Base-by-base conservation (phyloP, 2,113 vertebrate genomes). In the Grammomys surdaster region DNA sequence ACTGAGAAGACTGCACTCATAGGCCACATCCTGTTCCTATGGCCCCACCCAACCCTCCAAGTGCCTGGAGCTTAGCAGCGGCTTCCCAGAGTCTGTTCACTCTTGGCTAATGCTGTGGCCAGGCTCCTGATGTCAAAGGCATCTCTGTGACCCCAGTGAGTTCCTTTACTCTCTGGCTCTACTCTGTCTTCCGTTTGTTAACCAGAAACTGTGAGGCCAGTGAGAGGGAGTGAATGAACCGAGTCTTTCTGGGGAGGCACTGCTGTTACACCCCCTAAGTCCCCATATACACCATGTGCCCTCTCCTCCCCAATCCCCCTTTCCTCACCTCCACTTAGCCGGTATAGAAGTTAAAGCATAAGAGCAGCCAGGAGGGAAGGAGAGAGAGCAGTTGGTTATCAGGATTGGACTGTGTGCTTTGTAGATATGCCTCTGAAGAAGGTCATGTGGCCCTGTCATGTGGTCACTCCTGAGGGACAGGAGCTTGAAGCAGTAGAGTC, bases 231-330 rank as follows among this genome's bases (percentile, higher is more conserved):
- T 48, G 60, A 77, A 40, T 26, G 58, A 70, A 13, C 20, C 51
- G 20, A 72, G n/a, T 26, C 60, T 6, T 16, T 5, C 58, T 4
- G 8, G 8, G 51, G 12, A 94, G n/a, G 75, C 54, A 24, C 36
- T n/a, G 46, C 40, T 84, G 46, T 72, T 40, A 26, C 22, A 10
- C 1, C 5, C 11, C 20, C 48, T 31, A 51, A 51, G 9, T n/a
- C 4, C 4, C 5, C 7, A 36, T 9, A 40, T 12, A 43, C 0
- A 0, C 65, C 8, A 9, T 31, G 54, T 2, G 19, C 48, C n/a
- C 7, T n/a, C 69, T n/a, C 24, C 46, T 14, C 33, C 10, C 46
- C 24, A n/a, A 11, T 13, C 10, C 72, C 8, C 46, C 28, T 88
- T 56, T 65, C 82, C 17, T 31, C 48, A 33, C 51, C 31, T 4